Conservation (phyloP, 2,113 vertebrate species). For the Pandion haliaetus region DNA sequence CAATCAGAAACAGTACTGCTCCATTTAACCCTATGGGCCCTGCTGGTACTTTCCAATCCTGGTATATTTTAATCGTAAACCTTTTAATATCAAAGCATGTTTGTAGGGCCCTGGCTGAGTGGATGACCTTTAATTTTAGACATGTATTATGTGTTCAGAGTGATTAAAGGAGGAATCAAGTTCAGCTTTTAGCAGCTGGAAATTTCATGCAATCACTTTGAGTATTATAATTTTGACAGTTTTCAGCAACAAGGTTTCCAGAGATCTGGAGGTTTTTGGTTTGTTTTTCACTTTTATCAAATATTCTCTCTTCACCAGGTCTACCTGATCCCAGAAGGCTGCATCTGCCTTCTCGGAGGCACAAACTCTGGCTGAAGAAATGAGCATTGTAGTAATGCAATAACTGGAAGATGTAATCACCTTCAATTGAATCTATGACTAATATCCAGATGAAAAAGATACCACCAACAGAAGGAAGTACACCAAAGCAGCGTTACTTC, state of each 20-base stretch:
- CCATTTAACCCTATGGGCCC: background rate
- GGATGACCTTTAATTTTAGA: constrained; percentile 34
- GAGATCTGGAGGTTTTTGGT: background rate
- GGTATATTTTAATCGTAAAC: background rate
- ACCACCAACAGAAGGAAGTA: background rate
- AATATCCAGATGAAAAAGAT: background rate
- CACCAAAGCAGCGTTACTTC: background rate
- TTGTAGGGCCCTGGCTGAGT: background rate
- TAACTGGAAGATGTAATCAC: background rate
- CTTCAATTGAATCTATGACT: background rate
- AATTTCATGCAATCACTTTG: background rate
- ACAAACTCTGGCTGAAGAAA: background rate
- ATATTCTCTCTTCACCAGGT: background rate
- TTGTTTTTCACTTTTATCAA: background rate
- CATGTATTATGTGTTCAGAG: background rate
- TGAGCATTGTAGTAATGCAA: background rate
- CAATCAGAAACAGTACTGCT: background rate
- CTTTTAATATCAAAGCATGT: background rate
- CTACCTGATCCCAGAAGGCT: background rate
- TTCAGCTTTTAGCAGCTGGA: constrained; percentile 38
- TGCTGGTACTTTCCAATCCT: background rate
- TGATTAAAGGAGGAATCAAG: constrained; percentile 31
- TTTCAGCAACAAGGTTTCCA: background rate
- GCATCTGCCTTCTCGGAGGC: background rate
- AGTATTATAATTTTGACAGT: background rate